Evolutionary conservation across 2,888 invertebrate species (phyloP).

Genomic region (Himalopsyche kuldschensis): DNA sequence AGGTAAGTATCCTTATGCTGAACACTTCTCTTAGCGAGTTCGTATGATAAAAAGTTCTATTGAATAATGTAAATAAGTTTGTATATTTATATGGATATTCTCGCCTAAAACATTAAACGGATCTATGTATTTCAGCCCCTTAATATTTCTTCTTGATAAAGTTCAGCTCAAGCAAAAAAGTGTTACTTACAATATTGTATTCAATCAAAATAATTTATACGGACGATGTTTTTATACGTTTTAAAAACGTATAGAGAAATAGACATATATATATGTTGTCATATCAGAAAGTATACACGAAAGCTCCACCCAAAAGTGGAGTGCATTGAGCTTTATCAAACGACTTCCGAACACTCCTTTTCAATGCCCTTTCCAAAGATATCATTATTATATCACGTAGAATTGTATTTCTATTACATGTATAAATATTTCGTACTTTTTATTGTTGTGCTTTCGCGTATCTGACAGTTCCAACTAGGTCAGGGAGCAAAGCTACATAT

Average conservation of each 20-base stretch:
- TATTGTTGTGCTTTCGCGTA: not conserved
- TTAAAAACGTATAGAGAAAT: not conserved
- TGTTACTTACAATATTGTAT: no score
- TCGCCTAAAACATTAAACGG: no score
- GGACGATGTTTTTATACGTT: not conserved
- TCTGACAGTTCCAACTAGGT: not conserved
- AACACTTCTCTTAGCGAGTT: not conserved
- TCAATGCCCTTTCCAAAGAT: not conserved
- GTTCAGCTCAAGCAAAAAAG: no score
- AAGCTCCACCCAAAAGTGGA: not conserved
- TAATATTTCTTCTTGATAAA: no score
- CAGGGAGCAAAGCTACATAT: not conserved
- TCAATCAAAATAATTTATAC: no score
- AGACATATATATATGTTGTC: not conserved
- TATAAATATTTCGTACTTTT: not conserved
- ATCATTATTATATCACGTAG: not conserved
- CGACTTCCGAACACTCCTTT: not conserved
- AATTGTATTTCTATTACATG: not conserved
- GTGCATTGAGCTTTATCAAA: not conserved
- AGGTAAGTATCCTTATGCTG: not conserved
- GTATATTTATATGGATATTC: no score
- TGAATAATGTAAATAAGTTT: not conserved
- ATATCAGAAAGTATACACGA: not conserved
- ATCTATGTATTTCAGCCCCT: no score
- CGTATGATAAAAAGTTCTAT: not conserved